Evolutionary conservation across 2,797 vertebrate genomes (phyloP).

Genomic region (Semaprochilodus insignis): DNA sequence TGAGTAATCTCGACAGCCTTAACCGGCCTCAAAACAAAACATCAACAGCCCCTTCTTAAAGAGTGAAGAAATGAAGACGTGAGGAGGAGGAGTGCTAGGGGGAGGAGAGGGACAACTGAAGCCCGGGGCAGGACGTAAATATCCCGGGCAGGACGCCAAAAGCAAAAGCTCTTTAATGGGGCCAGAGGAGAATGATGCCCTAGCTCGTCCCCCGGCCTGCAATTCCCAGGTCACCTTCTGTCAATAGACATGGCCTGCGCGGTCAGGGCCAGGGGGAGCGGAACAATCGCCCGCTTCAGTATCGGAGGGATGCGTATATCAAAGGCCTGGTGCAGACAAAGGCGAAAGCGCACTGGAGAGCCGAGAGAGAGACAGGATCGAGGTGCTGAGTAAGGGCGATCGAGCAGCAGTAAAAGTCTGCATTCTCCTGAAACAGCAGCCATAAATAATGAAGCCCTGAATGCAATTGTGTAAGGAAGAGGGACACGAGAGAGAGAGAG

Average conservation of each 20-base stretch:
- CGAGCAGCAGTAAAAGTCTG: conserved; percentile 55
- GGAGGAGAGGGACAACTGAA: neutral
- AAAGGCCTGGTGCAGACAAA: conserved; percentile 55
- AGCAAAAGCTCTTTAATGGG: conserved; percentile 47
- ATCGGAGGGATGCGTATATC: conserved; percentile 49
- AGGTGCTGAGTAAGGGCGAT: conserved; percentile 64
- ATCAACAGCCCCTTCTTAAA: conserved; percentile 7
- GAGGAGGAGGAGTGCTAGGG: conserved; percentile 3
- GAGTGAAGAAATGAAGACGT: conserved; percentile 20
- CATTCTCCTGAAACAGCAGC: conserved; percentile 58
- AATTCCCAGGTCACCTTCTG: conserved; percentile 52
- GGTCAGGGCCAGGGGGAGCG: conserved; percentile 41
- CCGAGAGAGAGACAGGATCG: neutral
- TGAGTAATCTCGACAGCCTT: neutral
- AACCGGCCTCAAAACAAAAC: neutral
- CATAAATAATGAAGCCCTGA: conserved; percentile 61
- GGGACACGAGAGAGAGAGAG: conserved; percentile 6
- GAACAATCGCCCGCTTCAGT: conserved; percentile 39
- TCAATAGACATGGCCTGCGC: conserved; percentile 51
- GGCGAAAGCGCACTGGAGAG: conserved; percentile 38
- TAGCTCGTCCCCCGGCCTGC: conserved; percentile 30
- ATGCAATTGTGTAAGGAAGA: conserved; percentile 45
- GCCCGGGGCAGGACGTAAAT: conserved; percentile 24
- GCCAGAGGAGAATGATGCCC: conserved; percentile 21
- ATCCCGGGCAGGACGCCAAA: conserved; percentile 48